Percentiles rank a stretch among this genome's conserved stretches.
Evolutionary conservation across 2,888 invertebrate species (phyloP).

Genomic region (Argynnis bischoffii): DNA sequence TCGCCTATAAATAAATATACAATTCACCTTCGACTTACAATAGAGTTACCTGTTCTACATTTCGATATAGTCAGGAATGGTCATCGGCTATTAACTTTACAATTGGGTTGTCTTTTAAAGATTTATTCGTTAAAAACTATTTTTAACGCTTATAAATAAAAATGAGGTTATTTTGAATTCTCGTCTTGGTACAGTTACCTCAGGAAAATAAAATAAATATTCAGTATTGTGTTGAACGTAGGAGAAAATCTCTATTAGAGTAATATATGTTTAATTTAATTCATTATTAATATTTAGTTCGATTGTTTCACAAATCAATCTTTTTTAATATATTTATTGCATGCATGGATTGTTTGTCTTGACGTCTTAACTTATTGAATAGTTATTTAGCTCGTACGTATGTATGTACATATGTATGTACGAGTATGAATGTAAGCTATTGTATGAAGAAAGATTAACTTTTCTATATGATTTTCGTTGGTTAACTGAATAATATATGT

Average conservation of each 20-base stretch:
- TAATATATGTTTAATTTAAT: neutral
- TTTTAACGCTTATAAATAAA: slow-evolving; percentile 21
- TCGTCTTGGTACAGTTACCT: slow-evolving; percentile 1
- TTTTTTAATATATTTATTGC: no score
- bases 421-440: no score
- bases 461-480: no score
- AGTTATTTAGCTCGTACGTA: no score
- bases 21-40: slow-evolving; percentile 14
- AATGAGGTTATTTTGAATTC: slow-evolving; percentile 17
- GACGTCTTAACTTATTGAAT: no score
- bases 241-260: neutral
- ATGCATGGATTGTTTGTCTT: no score
- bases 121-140: slow-evolving; percentile 15
- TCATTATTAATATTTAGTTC: no score
- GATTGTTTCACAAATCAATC: no score
- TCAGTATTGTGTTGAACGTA: neutral
- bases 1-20: slow-evolving; percentile 22
- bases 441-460: no score
- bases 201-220: slow-evolving; percentile 1
- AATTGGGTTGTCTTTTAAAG: slow-evolving; percentile 18
- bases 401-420: no score
- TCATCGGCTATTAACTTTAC: slow-evolving; percentile 5
- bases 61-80: neutral
- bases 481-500: no score
- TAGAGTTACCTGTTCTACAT: slow-evolving; percentile 16